Conservation (phyloP, 2,888 invertebrate species). For the Drosophila anomalata region DNA sequence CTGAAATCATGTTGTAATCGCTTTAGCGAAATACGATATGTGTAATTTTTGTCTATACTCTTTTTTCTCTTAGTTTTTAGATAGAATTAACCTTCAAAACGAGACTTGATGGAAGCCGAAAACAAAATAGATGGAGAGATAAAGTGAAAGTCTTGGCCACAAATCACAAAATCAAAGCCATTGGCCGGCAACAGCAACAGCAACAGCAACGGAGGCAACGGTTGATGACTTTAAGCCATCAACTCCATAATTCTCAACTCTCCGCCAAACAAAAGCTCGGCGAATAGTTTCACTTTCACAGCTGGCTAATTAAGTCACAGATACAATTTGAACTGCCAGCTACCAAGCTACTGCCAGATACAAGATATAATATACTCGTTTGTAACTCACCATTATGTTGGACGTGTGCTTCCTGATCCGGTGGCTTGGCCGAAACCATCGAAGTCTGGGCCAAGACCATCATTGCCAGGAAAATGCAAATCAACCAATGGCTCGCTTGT, state of each 20-base stretch:
- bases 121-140: slow-evolving; percentile 28
- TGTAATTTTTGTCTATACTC: slow-evolving; percentile 5
- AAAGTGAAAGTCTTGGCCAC: slow-evolving; percentile 74
- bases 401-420: slow-evolving; percentile 56
- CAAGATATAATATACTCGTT: background rate
- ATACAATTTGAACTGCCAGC: background rate
- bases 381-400: slow-evolving; percentile 63
- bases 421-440: slow-evolving; percentile 32
- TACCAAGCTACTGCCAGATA: background rate
- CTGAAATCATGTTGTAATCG: slow-evolving; percentile 19
- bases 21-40: slow-evolving; percentile 7
- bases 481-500: slow-evolving; percentile 7
- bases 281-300: slow-evolving; percentile 41
- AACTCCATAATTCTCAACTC: slow-evolving; percentile 55
- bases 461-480: slow-evolving; percentile 16
- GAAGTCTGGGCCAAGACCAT: slow-evolving; percentile 21
- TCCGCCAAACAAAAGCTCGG: slow-evolving; percentile 23
- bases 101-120: slow-evolving; percentile 7
- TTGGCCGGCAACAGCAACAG: slow-evolving; percentile 22
- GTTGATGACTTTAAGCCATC: slow-evolving; percentile 35
- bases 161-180: slow-evolving; percentile 58
- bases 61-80: slow-evolving; percentile 1
- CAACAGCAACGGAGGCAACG: slow-evolving; percentile 1
- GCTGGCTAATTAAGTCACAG: slow-evolving; percentile 35
- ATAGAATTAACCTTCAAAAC: slow-evolving; percentile 24